Evolutionary conservation across 1,140 invertebrate genomes (phyloP).

Genomic region (Drosophila repleta): DNA sequence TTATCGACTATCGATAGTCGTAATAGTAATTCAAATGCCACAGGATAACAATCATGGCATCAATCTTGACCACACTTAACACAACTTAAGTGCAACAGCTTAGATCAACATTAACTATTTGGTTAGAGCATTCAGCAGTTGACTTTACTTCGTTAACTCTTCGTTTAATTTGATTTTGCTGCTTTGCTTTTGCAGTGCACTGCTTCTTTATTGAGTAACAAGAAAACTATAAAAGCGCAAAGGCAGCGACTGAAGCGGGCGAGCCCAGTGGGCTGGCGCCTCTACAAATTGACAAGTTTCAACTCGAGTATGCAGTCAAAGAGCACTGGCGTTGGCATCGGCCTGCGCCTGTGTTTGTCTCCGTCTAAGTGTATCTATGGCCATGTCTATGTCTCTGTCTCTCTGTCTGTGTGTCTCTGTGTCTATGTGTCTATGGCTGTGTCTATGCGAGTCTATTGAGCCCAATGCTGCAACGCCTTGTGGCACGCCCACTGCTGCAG

Average conservation of each 20-base stretch:
- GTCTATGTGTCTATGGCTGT: conserved; percentile 14
- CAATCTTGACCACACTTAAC: too few species aligned
- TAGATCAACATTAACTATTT: neutral
- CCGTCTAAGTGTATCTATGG: conserved; percentile 4
- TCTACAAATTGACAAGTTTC: conserved; percentile 78
- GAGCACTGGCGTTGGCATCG: conserved; percentile 41
- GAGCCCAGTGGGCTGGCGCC: conserved; percentile 23
- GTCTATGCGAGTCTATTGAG: conserved; percentile 19
- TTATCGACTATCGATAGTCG: too few species aligned
- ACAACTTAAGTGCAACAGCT: too few species aligned
- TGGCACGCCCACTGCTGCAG: conserved; percentile 36
- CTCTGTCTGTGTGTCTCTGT: conserved; percentile 17
- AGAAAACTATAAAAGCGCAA: conserved; percentile 75
- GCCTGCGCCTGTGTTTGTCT: conserved; percentile 11
- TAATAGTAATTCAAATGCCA: too few species aligned
- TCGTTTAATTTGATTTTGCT: conserved; percentile 60
- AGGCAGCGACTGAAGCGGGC: conserved; percentile 5
- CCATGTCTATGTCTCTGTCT: conserved; percentile 12
- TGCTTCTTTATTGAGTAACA: conserved; percentile 56
- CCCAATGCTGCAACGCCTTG: conserved; percentile 39
- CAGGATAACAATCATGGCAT: too few species aligned
- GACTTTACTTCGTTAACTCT: neutral
- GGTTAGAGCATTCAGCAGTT: neutral
- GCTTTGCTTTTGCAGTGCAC: conserved; percentile 35
- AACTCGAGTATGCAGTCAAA: conserved; percentile 79